Evolutionary conservation across 2,113 vertebrate genomes (phyloP).

Genomic region (Pseudopipra pipra): DNA sequence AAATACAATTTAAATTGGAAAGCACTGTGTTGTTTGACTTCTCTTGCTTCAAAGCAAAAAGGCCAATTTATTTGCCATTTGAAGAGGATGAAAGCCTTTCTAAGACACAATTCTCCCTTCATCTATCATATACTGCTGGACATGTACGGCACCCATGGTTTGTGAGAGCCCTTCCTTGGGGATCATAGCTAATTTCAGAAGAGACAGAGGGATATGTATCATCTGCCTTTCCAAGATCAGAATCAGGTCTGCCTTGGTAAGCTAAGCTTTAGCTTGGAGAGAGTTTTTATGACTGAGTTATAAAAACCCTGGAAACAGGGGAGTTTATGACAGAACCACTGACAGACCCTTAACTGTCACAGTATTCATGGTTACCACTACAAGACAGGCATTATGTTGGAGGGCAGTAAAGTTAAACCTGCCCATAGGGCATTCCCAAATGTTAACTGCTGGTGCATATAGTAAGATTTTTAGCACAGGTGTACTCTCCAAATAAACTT

Average conservation of each 20-base stretch:
- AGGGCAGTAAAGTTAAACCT: conserved; percentile 63
- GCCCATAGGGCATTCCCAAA: conserved; percentile 35
- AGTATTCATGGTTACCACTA: conserved; percentile 62
- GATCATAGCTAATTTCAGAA: conserved; percentile 21
- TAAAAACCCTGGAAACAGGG: conserved; percentile 25
- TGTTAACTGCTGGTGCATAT: conserved; percentile 26
- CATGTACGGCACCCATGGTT: conserved; percentile 8
- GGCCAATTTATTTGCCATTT: conserved; percentile 55
- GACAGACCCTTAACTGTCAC: conserved; percentile 43
- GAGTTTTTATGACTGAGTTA: conserved; percentile 32
- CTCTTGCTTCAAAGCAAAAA: conserved; percentile 41
- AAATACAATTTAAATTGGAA: conserved; percentile 63
- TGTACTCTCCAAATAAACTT: conserved; percentile 33
- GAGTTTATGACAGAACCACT: conserved; percentile 65
- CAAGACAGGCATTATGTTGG: conserved; percentile 51
- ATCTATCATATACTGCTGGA: conserved; percentile 5
- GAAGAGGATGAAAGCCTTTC: conserved; percentile 50
- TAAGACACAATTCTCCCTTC: background rate
- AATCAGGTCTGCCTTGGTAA: conserved; percentile 49
- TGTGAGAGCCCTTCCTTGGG: conserved; percentile 16
- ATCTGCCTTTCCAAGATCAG: conserved; percentile 18
- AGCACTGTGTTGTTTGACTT: conserved; percentile 34
- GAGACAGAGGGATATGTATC: conserved; percentile 14
- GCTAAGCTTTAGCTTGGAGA: conserved; percentile 46
- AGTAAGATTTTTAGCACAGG: conserved; percentile 44